These are phyloP conservation scores for Spea multiplicata DNA, from an alignment of 2,113 vertebrate genomes.

Conservation along the genomic window DNA sequence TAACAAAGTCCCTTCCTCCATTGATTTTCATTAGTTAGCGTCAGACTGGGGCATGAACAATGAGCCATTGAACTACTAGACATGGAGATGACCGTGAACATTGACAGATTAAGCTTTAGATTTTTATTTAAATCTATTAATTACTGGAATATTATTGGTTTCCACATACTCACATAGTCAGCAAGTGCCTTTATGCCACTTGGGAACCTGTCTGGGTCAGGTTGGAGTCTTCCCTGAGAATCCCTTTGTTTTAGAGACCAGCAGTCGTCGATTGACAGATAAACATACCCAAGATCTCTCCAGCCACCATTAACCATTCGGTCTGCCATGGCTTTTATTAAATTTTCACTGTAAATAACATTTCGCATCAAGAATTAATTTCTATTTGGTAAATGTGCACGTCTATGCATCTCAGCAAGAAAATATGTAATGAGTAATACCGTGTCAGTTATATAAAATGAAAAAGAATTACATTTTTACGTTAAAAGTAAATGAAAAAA, in stretches of 20 bases:
- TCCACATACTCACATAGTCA: slow-evolving; percentile 51
- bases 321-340: slow-evolving; percentile 53
- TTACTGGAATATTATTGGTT: not conserved
- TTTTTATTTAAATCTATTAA: too few relatives aligned
- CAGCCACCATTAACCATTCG: slow-evolving; percentile 50
- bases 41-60: too few relatives aligned
- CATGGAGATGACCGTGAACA: too few relatives aligned
- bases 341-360: slow-evolving; percentile 40
- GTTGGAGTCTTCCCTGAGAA: slow-evolving; percentile 45
- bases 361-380: too few relatives aligned
- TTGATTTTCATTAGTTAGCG: too few relatives aligned
- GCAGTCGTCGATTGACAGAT: slow-evolving; percentile 56
- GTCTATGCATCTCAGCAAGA: too few relatives aligned
- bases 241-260: slow-evolving; percentile 49
- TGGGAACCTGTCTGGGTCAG: slow-evolving; percentile 51
- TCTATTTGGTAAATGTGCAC: too few relatives aligned
- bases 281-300: slow-evolving; percentile 52
- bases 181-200: slow-evolving; percentile 55
- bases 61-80: too few relatives aligned
- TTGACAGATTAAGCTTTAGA: too few relatives aligned
- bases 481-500: too few relatives aligned
- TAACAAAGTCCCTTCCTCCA: too few relatives aligned
- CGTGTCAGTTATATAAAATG: not conserved
- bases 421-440: too few relatives aligned
- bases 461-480: not conserved